These are phyloP conservation scores for Phrynocephalus forsythii DNA, from an alignment of 2,797 vertebrate genomes.

Conservation along the genomic window DNA sequence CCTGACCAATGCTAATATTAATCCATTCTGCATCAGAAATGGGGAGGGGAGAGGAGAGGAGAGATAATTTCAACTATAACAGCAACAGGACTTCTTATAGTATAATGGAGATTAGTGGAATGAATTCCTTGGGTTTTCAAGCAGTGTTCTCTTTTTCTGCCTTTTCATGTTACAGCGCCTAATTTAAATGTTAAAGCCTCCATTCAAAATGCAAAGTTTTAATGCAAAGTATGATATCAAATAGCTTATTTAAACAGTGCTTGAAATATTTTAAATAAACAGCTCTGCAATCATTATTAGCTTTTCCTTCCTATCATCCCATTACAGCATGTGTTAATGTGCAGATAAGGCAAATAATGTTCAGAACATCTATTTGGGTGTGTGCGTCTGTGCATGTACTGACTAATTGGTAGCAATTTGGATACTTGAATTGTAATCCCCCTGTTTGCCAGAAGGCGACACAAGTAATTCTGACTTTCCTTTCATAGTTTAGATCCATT, in stretches of 20 bases:
- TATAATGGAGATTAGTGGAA: slow-evolving; percentile 20
- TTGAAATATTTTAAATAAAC: slow-evolving; percentile 39
- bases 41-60: too few species aligned
- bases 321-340: slow-evolving; percentile 27
- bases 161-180: neutral
- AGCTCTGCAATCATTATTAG: slow-evolving; percentile 26
- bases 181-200: slow-evolving; percentile 34
- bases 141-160: neutral
- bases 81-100: neutral
- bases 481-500: neutral
- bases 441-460: slow-evolving; percentile 7
- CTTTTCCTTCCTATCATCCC: neutral
- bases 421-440: neutral
- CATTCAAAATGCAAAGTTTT: slow-evolving; percentile 22
- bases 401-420: slow-evolving; percentile 15
- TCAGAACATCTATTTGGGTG: neutral
- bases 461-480: slow-evolving; percentile 7
- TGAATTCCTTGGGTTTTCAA: slow-evolving; percentile 17
- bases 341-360: slow-evolving; percentile 28
- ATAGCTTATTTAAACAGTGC: slow-evolving; percentile 30
- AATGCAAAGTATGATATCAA: slow-evolving; percentile 26
- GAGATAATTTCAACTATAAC: slow-evolving; percentile 5
- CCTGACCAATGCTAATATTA: slow-evolving; percentile 8
- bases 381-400: neutral
- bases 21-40: slow-evolving; percentile 20